A percentile compares a stretch with the other conserved stretches of the same genome.
Conservation (phyloP, 2,797 vertebrate species). For the Microcaecilia unicolor region DNA sequence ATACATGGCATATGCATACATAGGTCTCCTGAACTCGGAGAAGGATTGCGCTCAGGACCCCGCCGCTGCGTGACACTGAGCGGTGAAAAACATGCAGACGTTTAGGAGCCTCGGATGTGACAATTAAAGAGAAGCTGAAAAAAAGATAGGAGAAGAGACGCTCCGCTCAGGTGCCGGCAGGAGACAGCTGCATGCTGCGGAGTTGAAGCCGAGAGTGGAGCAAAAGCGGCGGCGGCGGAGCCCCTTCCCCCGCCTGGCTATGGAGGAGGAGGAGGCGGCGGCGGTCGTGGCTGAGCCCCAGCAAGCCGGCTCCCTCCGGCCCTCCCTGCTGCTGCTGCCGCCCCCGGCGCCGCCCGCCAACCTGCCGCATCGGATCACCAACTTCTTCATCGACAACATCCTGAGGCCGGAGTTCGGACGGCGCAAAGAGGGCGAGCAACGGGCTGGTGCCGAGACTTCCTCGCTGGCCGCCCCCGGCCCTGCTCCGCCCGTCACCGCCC, state of each 20-base stretch:
- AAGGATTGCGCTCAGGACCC: too few relatives aligned
- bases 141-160: not conserved
- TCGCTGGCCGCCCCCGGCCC: constrained; percentile 42
- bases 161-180: not conserved
- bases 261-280: constrained; percentile 26
- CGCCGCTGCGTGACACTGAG: too few relatives aligned
- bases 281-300: constrained; percentile 37
- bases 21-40: too few relatives aligned
- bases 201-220: too few relatives aligned
- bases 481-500: constrained; percentile 62
- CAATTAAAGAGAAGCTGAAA: too few relatives aligned
- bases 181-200: not conserved
- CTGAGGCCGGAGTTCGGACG: constrained; percentile 87
- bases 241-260: too few relatives aligned
- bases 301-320: constrained; percentile 66
- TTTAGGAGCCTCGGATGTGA: too few relatives aligned
- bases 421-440: constrained; percentile 66
- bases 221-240: constrained; percentile 76
- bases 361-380: constrained; percentile 83
- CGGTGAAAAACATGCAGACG: too few relatives aligned
- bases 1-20: too few relatives aligned
- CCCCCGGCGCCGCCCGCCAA: constrained; percentile 71
- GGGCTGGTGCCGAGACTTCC: constrained; percentile 54
- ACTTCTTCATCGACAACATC: constrained; percentile 98
- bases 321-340: constrained; percentile 64